Evolutionary conservation across 1,140 invertebrate species (phyloP), one percentile per base, ranked within the genome.

Genomic region (Formica selysi): DNA sequence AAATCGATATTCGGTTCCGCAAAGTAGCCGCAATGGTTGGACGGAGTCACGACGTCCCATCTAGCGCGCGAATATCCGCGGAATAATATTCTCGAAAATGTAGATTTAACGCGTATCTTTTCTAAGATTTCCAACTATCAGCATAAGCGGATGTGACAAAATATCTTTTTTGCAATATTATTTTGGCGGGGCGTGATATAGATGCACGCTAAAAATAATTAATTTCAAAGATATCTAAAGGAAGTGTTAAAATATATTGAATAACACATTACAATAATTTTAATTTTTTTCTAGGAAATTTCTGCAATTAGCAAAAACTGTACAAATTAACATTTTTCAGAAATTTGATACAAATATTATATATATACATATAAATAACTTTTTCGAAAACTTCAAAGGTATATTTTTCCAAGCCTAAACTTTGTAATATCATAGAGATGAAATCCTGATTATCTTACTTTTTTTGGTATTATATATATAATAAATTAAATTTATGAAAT

Each of bases 1-100:
- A 59, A 85, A 86, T 86, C 76, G 85, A 86, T 81, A 86, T 86
- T 86, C 65, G 41, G 41, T 41, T 22, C 76, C 64, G 64, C 62
- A 86, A 86, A 86, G 54, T 61, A 79, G 74, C 83, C 62, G n/a
- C 61, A 79, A 79, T 59, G 62, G 19, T 44, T 32, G 44, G 61
- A 19, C n/a, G 44, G 6, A 76, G 74, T 32, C 59, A 62, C 59
- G 51, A 41, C 48, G 64, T 81, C 29, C 65, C 13, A 81, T 59
- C 67, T n/a, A 71, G 19, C 32, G 2, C 16, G 62, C 48, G 74
- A 85, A 67, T 79, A 67, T 13, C 22, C 19, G 4, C 32, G 36
- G 83, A 85, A 80, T 85, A 67, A 80, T 67, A 80, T 85, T 85
- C 79, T 85, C 10, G 36, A 6, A 41, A 67, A 80, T 85, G 74